Conservation (phyloP, 2,113 vertebrate genomes). For the Forbesichthys agassizii region DNA sequence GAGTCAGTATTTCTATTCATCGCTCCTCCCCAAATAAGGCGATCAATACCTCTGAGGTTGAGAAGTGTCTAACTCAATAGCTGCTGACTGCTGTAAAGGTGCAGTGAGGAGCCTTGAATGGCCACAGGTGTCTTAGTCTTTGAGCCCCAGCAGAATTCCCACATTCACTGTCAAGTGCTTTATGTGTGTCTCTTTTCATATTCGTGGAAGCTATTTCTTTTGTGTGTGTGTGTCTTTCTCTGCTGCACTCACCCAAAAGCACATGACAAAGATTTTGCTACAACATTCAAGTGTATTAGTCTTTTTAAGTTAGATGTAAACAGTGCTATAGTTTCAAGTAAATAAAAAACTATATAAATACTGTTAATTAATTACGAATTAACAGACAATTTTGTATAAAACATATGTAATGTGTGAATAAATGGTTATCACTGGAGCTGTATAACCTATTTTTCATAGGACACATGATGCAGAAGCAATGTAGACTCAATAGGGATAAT, state of each 20-base stretch:
- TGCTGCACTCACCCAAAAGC: neutral
- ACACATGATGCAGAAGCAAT: no score
- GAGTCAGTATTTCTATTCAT: conserved; percentile 43
- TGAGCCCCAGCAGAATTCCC: conserved; percentile 32
- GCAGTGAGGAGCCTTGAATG: conserved; percentile 42
- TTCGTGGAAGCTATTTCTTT: neutral
- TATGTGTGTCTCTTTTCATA: conserved; percentile 47
- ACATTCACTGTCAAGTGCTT: conserved; percentile 66
- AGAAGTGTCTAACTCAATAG: conserved; percentile 41
- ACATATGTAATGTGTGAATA: no score
- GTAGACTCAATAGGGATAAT: no score
- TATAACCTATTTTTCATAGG: no score
- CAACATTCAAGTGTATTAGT: neutral
- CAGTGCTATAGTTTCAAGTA: no score
- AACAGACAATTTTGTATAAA: no score
- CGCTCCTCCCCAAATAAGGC: conserved; percentile 29
- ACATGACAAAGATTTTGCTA: neutral
- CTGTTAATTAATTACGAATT: no score
- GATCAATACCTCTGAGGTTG: conserved; percentile 35
- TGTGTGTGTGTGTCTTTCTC: no score
- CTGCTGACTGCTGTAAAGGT: conserved; percentile 54
- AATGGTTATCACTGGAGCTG: no score
- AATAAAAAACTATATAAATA: no score
- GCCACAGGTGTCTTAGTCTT: conserved; percentile 65
- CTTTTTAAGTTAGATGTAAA: no score